Conservation (phyloP, 2,888 invertebrate genomes). For the Fissipunctia ypsillon region DNA sequence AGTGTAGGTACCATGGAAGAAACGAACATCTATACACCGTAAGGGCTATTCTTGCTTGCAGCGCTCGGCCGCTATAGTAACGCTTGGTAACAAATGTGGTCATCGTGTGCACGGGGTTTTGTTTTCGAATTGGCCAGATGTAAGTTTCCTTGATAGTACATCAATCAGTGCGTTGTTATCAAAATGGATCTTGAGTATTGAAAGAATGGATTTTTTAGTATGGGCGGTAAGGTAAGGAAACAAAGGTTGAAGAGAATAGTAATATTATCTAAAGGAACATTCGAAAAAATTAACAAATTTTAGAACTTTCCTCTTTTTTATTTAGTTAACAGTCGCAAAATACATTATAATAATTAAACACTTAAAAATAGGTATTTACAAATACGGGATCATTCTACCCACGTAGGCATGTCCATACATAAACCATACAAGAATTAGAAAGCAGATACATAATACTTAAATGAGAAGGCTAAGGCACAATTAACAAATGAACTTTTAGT, state of each 20-base stretch:
- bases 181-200: neutral
- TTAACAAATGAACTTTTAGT: conserved; percentile 63
- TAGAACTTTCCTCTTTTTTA: conserved; percentile 84
- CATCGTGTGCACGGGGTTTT: too few relatives aligned
- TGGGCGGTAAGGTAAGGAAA: too few relatives aligned
- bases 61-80: too few relatives aligned
- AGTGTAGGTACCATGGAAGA: too few relatives aligned
- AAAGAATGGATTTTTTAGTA: too few relatives aligned
- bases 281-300: conserved; percentile 68
- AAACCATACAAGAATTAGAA: conserved; percentile 87
- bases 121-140: too few relatives aligned
- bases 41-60: too few relatives aligned
- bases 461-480: conserved; percentile 72
- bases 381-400: conserved; percentile 87
- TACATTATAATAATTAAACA: conserved; percentile 84
- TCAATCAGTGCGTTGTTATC: neutral
- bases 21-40: too few relatives aligned
- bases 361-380: conserved; percentile 90
- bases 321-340: conserved; percentile 90
- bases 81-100: too few relatives aligned
- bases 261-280: neutral
- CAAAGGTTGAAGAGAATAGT: neutral
- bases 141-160: too few relatives aligned
- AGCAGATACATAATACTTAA: conserved; percentile 81
- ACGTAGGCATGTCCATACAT: conserved; percentile 89